Percentiles rank a stretch among this genome's conserved stretches.
Conservation (phyloP, 2,888 invertebrate genomes). For the Hofmannophila pseudospretella region DNA sequence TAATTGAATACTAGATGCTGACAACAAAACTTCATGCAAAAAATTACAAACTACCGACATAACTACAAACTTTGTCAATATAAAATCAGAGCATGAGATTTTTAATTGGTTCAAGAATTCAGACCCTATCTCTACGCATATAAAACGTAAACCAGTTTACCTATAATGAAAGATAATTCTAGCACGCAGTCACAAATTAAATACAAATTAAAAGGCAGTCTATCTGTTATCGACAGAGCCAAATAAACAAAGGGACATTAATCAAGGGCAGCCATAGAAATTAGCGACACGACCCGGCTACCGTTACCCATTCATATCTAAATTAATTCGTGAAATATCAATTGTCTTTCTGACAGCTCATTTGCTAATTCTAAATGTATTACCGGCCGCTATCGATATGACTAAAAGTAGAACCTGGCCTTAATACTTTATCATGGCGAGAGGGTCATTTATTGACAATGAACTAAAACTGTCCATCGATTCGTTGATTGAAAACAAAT, state of each 20-base stretch:
- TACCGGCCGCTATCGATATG: slow-evolving; percentile 31
- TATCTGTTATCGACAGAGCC: not conserved
- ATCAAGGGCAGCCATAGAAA: slow-evolving; percentile 42
- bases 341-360: slow-evolving; percentile 57
- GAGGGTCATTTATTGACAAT: slow-evolving; percentile 59
- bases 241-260: slow-evolving; percentile 33
- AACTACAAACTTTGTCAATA: too few species aligned
- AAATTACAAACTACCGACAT: too few species aligned
- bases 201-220: not conserved
- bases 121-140: too few species aligned
- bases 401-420: slow-evolving; percentile 31
- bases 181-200: not conserved
- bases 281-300: slow-evolving; percentile 41
- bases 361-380: slow-evolving; percentile 44
- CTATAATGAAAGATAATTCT: too few species aligned
- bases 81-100: too few species aligned
- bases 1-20: too few species aligned
- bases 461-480: slow-evolving; percentile 61
- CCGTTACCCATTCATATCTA: slow-evolving; percentile 34
- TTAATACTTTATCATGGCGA: slow-evolving; percentile 41
- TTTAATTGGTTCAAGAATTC: too few species aligned
- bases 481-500: slow-evolving; percentile 32
- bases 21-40: too few species aligned
- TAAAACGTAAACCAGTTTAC: too few species aligned
- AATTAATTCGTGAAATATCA: slow-evolving; percentile 51